Evolutionary conservation across 2,888 invertebrate genomes (phyloP).

Genomic region (Dryocosmus kuriphilus): DNA sequence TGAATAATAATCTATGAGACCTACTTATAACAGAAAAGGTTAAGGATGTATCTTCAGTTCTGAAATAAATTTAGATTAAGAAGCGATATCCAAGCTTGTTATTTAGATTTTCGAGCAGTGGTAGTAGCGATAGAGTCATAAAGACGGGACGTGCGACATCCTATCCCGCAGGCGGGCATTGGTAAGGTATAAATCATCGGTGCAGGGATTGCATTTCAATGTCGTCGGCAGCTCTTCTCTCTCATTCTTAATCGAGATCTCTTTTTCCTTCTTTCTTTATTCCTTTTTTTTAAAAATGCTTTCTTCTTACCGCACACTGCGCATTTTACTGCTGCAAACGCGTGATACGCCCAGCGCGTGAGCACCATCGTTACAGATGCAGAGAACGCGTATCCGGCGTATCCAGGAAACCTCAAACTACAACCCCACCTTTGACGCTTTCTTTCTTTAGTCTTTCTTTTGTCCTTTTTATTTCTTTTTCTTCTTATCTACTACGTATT

Average conservation of each 20-base stretch:
- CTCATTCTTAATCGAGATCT: conserved; percentile 42
- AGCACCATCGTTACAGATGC: conserved; percentile 73
- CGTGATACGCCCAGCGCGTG: conserved; percentile 56
- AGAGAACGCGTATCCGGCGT: conserved; percentile 74
- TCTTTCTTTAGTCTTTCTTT: conserved; percentile 28
- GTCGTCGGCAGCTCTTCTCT: conserved; percentile 54
- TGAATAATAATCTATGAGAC: not conserved
- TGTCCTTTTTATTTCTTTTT: conserved; percentile 45
- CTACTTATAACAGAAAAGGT: not conserved
- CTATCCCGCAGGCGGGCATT: conserved; percentile 73
- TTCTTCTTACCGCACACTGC: conserved; percentile 44
- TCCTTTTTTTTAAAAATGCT: conserved; percentile 2
- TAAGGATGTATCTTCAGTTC: not conserved
- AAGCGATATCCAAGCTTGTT: conserved; percentile 5
- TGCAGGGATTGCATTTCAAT: conserved; percentile 75
- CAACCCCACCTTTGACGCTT: conserved; percentile 38
- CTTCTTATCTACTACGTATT: conserved; percentile 39
- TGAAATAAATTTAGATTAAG: not conserved
- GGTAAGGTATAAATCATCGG: conserved; percentile 74
- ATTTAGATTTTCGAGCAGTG: conserved; percentile 48
- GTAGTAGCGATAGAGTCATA: conserved; percentile 69
- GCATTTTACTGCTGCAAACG: conserved; percentile 63
- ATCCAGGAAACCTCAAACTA: conserved; percentile 40
- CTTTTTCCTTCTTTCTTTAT: not conserved
- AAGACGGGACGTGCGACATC: conserved; percentile 75